Base-by-base conservation (phyloP, 64 coral and sea anemone species). In the Montipora cactus region DNA sequence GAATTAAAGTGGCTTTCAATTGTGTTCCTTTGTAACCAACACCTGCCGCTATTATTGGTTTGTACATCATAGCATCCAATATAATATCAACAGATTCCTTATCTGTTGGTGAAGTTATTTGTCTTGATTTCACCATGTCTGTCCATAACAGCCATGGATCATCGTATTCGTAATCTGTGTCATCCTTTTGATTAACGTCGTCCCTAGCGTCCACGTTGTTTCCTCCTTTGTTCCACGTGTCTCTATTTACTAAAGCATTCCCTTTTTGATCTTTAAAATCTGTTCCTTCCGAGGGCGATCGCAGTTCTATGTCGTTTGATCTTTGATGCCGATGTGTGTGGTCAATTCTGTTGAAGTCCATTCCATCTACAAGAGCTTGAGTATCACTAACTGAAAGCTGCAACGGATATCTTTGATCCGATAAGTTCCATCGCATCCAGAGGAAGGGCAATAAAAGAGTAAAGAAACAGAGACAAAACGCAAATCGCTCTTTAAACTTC, bases 111-210 rank as follows among this genome's bases (percentile, higher is more conserved):
- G 80, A n/a, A 4, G 96, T 95, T 7, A 98, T 62, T 49, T 94
- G 68, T 47, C 96, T 89, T 6, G 57, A 92, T 50, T 94, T 98
- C 5, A 98, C 96, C 96, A 98, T 98, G 28, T 52, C 58, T 89
- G 70, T 92, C 96, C 96, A 98, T 4, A 93, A 21, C 12, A 78
- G 85, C 96, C 96, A 98, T 3, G 96, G 93, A 62, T 98, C 96
- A 69, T 88, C 93, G 11, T 76, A 88, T 72, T 98, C 96, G 44
- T 92, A 83, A 18, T 98, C 96, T 23, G 78, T 59, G 52, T 94
- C 92, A 57, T 76, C n/a, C 6, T 81, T 79, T 57, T 44, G 44
- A 11, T 81, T 74, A 22, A 87, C 51, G 44, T 90, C 79, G 14
- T 83, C 11, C 18, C 14, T n/a, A 14, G 67, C 69, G 15, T 59